These are phyloP conservation scores for Cottus gobio DNA, from an alignment of 2,113 vertebrate genomes.

Conservation along the genomic window DNA sequence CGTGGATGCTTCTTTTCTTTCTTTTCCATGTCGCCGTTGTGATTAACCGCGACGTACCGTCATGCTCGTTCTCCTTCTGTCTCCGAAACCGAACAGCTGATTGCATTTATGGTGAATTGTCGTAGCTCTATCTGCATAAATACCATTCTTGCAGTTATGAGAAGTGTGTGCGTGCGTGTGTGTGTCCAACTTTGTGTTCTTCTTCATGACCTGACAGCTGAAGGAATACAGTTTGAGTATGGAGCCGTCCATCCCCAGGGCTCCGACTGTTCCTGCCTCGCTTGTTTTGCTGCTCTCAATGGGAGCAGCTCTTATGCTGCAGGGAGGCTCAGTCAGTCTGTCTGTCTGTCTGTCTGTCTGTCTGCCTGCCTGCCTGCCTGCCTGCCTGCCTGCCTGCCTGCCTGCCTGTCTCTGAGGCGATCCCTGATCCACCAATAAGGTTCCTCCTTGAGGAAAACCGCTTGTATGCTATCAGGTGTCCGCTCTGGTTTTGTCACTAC, in stretches of 20 bases:
- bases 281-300: slow-evolving; percentile 61
- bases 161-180: slow-evolving; percentile 12
- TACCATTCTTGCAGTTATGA: slow-evolving; percentile 7
- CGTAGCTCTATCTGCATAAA: slow-evolving; percentile 24
- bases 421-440: slow-evolving; percentile 32
- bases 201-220: slow-evolving; percentile 37
- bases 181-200: slow-evolving; percentile 31
- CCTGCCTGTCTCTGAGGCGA: slow-evolving; percentile 38
- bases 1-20: neutral
- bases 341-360: slow-evolving; percentile 4
- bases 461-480: slow-evolving; percentile 38
- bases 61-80: slow-evolving; percentile 7
- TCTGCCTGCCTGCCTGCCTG: no score
- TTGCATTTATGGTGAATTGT: neutral
- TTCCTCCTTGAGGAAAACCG: slow-evolving; percentile 5
- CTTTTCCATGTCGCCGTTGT: neutral
- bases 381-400: neutral
- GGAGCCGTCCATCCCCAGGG: slow-evolving; percentile 25
- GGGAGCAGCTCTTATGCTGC: slow-evolving; percentile 48
- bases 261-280: slow-evolving; percentile 32
- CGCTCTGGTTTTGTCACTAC: neutral
- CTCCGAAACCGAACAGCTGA: slow-evolving; percentile 28
- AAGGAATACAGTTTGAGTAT: slow-evolving; percentile 47
- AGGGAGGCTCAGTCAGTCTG: slow-evolving; percentile 15
- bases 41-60: slow-evolving; percentile 6